Evolutionary conservation across 2,113 vertebrate genomes (phyloP).

Genomic region (Hippocampus mohnikei): DNA sequence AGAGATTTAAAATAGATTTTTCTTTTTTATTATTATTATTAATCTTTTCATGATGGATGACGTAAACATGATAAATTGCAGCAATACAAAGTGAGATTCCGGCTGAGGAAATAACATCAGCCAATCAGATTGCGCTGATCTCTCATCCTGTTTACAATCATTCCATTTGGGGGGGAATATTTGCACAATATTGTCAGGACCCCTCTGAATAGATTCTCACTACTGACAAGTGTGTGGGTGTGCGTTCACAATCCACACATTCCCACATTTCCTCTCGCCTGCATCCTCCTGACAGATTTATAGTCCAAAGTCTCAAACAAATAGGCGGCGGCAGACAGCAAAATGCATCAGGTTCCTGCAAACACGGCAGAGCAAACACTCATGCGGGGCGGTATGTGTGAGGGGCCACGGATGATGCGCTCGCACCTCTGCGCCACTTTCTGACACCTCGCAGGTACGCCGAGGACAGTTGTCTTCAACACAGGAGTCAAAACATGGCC

Average conservation of each 20-base stretch:
- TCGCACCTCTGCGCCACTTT: constrained; percentile 24
- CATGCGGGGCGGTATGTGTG: constrained; percentile 33
- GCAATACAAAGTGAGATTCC: no score
- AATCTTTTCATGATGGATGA: no score
- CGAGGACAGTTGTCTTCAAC: background rate
- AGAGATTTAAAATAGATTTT: background rate
- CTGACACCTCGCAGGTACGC: background rate
- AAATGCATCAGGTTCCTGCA: background rate
- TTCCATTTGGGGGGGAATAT: background rate
- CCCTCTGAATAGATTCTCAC: background rate
- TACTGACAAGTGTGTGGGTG: background rate
- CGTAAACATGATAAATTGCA: no score
- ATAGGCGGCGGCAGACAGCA: background rate
- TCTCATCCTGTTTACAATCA: background rate
- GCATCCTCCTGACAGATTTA: constrained; percentile 19
- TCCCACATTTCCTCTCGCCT: constrained; percentile 6
- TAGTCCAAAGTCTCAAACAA: background rate
- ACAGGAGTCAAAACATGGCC: background rate
- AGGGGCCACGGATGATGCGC: constrained; percentile 22
- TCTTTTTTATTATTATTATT: no score
- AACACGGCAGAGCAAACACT: constrained; percentile 26
- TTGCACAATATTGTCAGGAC: background rate
- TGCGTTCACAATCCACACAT: constrained; percentile 12
- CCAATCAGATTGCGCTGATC: no score
- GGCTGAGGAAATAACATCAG: no score